phyloP scores from a whole-genome alignment of 2,797 vertebrate species.

The Poeciliopsis gracilis region DNA sequence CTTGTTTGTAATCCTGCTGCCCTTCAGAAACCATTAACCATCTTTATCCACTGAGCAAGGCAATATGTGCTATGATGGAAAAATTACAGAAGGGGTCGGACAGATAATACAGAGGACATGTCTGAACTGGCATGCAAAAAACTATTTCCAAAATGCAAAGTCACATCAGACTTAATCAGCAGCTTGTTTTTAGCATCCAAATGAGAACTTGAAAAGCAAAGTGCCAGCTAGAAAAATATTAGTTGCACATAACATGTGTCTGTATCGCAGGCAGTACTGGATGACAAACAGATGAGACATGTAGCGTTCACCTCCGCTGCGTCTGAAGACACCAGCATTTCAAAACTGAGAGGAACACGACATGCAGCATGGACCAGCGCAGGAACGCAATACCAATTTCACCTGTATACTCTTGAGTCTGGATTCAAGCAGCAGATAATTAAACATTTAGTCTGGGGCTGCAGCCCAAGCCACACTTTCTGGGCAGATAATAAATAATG shows the following conservation, averaged over 20 bases:
- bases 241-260: neutral
- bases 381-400: neutral
- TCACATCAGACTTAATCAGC: neutral
- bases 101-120: neutral
- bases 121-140: neutral
- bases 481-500: neutral
- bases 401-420: neutral
- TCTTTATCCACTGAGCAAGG: neutral
- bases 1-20: neutral
- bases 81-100: neutral
- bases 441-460: constrained; percentile 1
- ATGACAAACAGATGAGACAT: neutral
- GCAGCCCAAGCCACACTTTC: neutral
- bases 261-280: no score
- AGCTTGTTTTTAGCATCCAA: neutral
- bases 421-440: constrained; percentile 15
- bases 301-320: neutral
- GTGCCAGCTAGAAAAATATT: neutral
- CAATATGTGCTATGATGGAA: neutral
- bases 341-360: neutral
- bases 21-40: neutral
- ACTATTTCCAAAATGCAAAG: neutral
- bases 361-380: neutral
- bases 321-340: neutral
- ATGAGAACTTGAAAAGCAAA: neutral